Evolutionary conservation across 2,113 vertebrate genomes (phyloP).

Genomic region (Calidris pygmaea): DNA sequence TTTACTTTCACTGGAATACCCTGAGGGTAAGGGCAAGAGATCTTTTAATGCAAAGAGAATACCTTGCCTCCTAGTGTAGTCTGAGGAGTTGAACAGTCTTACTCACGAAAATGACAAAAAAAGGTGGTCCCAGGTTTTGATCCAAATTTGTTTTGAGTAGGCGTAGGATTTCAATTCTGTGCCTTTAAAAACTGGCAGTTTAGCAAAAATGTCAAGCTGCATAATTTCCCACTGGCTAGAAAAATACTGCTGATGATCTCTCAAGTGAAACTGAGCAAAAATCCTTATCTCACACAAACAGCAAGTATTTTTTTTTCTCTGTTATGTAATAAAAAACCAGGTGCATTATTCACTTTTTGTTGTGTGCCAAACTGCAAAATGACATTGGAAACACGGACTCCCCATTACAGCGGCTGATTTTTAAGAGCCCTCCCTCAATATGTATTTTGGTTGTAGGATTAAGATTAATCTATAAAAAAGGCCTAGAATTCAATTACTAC

Average conservation of each 20-base stretch:
- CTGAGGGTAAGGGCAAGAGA: neutral
- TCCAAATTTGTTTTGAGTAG: neutral
- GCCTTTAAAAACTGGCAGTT: constrained; percentile 30
- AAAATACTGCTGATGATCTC: neutral
- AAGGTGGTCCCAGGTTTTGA: neutral
- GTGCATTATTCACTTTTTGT: neutral
- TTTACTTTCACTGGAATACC: neutral
- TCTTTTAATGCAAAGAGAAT: neutral
- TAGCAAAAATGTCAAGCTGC: neutral
- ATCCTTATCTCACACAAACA: neutral
- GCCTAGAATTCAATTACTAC: neutral
- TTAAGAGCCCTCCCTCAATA: neutral
- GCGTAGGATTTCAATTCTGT: neutral
- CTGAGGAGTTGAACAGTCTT: neutral
- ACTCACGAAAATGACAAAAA: neutral
- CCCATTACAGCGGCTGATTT: neutral
- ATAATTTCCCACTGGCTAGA: neutral
- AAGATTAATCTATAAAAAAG: neutral
- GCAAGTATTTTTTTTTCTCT: neutral
- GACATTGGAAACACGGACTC: neutral
- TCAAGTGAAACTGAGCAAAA: constrained; percentile 22
- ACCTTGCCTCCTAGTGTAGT: neutral
- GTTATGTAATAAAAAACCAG: neutral
- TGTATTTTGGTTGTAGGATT: neutral
- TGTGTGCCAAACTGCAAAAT: neutral